Evolutionary conservation across 2,888 invertebrate genomes (phyloP), one percentile per base, ranked within the genome.

Genomic region (Apodemia duryi): DNA sequence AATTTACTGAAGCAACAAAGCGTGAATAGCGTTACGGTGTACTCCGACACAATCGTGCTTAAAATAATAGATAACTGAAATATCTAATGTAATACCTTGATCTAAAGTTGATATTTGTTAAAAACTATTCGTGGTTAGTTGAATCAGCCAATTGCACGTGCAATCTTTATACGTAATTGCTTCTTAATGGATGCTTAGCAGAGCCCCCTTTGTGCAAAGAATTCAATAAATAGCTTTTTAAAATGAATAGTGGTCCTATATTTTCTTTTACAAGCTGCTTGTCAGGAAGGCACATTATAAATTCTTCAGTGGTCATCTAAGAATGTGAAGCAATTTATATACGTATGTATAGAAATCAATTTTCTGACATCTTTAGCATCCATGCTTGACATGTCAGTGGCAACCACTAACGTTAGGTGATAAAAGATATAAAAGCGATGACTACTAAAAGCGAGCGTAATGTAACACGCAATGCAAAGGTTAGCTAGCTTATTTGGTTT

Each of bases 1-100:
- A 66, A 67, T 69, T 72, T 63, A 61, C 62, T 66, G 51, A 67
- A 66, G 66, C 65, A 68, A 67, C 68, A 68, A 71, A 70, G 66
- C 74, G 67, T 72, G 70, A 72, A 71, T 65, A 69, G 66, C 68
- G 71, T 69, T 71, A 71, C 68, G 72, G 67, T 72, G 67, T 66
- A 67, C 68, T 32, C 57, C 57, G 57, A 57, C 57, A 57, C 13
- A 57, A 57, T 32, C 32, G 32, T 57, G 11, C 46, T 46, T 9
- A 46, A 11, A 29, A 29, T 11, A 29, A 57, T 5, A 11, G 11
- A 6, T 32, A 9, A 54, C 6, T 29, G 54, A 28, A 54, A 54
- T 54, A 54, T 29, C 1, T 29, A 54, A 57, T 57, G 11, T 57
- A 32, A 32, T 57, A 32, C 57, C 11, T 29, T 32, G 32, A 13